Conservation (phyloP, 2,888 invertebrate species). For the Venustoraphidia nigricollis region DNA sequence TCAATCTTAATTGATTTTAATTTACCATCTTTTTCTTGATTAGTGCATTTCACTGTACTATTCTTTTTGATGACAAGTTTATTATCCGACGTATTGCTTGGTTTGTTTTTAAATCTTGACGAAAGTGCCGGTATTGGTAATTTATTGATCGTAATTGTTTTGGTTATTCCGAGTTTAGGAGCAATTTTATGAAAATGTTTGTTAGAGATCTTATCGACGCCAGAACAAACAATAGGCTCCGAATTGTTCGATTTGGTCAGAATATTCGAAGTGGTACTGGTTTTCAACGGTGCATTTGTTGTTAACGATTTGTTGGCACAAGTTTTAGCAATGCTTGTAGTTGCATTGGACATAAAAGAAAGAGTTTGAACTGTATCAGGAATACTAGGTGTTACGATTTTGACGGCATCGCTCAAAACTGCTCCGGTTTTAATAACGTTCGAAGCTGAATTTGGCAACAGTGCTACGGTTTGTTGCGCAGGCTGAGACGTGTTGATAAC, state of each 20-base stretch:
- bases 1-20: not conserved
- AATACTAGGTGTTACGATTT: too few species aligned
- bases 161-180: slow-evolving; percentile 19
- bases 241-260: not conserved
- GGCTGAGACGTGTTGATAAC: slow-evolving; percentile 10
- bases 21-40: not conserved
- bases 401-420: too few species aligned
- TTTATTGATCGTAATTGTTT: slow-evolving; percentile 27
- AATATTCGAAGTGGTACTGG: not conserved
- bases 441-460: not conserved
- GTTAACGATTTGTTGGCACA: not conserved
- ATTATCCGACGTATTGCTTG: slow-evolving; percentile 5
- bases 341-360: too few species aligned
- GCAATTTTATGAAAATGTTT: slow-evolving; percentile 2
- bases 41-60: not conserved
- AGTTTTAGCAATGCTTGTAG: too few species aligned
- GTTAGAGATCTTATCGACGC: not conserved
- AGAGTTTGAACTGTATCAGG: too few species aligned
- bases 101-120: slow-evolving; percentile 12
- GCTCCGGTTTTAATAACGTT: not conserved
- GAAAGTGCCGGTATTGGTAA: slow-evolving; percentile 27
- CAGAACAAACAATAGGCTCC: not conserved
- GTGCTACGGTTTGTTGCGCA: not conserved
- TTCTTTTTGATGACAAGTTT: slow-evolving; percentile 8
- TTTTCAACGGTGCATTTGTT: not conserved